phyloP scores from a whole-genome alignment of 64 coral and sea anemone genomes.

The Actinia equina region DNA sequence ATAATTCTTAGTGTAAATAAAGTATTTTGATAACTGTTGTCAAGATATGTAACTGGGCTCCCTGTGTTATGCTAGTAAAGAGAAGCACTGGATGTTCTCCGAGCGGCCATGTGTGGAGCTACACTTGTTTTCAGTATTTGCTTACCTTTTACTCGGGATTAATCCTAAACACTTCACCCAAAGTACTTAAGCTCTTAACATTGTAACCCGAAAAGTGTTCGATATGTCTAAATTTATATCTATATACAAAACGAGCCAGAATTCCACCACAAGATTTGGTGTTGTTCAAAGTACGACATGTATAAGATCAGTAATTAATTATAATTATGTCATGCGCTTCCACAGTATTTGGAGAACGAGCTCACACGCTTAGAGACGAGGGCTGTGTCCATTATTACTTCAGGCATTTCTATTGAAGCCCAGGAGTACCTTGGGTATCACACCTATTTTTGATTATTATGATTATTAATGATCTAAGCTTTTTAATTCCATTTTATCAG shows the following conservation, averaged over 20 bases:
- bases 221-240: no score
- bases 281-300: slow-evolving; percentile 32
- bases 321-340: slow-evolving; percentile 16
- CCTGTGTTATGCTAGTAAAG: no score
- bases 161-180: no score
- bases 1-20: no score
- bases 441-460: slow-evolving; percentile 29
- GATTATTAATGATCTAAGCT: slow-evolving; percentile 25
- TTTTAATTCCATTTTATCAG: slow-evolving; percentile 13
- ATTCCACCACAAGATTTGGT: neutral
- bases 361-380: slow-evolving; percentile 21
- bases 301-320: neutral
- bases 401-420: neutral
- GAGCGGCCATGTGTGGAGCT: no score
- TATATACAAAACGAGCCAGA: neutral
- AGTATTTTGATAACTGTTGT: no score
- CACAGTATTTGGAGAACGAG: slow-evolving; percentile 31
- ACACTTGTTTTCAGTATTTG: no score
- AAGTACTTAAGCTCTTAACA: no score
- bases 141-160: no score
- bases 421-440: neutral
- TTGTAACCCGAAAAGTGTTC: no score
- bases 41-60: no score
- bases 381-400: slow-evolving; percentile 26
- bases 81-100: no score